A percentile compares a stretch with the other conserved stretches of the same genome.
phyloP scores from a whole-genome alignment of 2,797 vertebrate genomes.

The Centropyge bicolor region DNA sequence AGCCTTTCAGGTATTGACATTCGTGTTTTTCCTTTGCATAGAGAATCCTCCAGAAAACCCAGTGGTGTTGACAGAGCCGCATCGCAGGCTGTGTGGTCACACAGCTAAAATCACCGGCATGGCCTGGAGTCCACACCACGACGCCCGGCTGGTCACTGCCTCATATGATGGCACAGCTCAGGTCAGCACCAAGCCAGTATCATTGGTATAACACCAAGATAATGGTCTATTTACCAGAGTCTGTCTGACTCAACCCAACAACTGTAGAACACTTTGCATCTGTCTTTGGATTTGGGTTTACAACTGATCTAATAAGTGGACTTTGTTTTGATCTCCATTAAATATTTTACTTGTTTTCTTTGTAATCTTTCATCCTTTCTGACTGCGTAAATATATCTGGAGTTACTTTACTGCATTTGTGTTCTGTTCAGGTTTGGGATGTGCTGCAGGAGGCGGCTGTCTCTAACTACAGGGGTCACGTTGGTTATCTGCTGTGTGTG shows the following conservation, averaged over 20 bases:
- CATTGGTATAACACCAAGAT: not conserved
- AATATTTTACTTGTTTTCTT: not conserved
- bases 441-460: slow-evolving; percentile 90
- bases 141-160: slow-evolving; percentile 90
- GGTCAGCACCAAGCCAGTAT: slow-evolving; percentile 77
- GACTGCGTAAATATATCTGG: not conserved
- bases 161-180: slow-evolving; percentile 96
- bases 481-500: slow-evolving; percentile 91
- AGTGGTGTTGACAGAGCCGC: slow-evolving; percentile 89
- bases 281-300: no score
- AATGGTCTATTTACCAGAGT: not conserved
- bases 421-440: slow-evolving; percentile 91
- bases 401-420: not conserved
- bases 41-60: slow-evolving; percentile 87
- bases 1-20: not conserved
- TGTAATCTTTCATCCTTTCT: not conserved
- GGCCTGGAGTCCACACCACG: slow-evolving; percentile 95
- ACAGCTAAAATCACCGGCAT: slow-evolving; percentile 94
- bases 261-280: no score
- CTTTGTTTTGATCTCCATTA: no score
- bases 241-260: not conserved
- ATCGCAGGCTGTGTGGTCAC: slow-evolving; percentile 91
- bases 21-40: slow-evolving; percentile 56
- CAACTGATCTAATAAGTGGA: no score
- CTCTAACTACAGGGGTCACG: slow-evolving; percentile 94